A percentile compares a stretch with the other conserved stretches of the same genome.
phyloP scores from a whole-genome alignment of 1,140 invertebrate genomes.

The Leptopilina boulardi region DNA sequence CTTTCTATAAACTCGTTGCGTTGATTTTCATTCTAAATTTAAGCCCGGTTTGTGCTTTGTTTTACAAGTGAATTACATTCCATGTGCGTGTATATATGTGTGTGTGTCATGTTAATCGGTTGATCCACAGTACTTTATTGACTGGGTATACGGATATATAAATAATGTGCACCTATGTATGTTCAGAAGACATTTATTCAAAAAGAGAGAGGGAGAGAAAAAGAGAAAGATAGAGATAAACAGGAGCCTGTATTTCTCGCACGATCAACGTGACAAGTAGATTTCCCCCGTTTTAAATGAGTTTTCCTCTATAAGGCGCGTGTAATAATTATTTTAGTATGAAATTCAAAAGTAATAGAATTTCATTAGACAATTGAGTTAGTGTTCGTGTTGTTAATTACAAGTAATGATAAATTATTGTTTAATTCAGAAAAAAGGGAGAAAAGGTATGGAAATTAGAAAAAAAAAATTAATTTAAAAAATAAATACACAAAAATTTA shows the following conservation, averaged over 20 bases:
- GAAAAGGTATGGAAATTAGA: not conserved
- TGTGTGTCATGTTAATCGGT: constrained; percentile 20
- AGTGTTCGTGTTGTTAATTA: not conserved
- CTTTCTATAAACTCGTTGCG: not conserved
- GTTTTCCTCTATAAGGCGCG: not conserved
- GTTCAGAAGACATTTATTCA: constrained; percentile 1
- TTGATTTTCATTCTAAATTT: constrained; percentile 32
- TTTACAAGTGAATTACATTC: not conserved
- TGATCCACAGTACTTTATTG: not conserved
- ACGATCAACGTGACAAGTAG: not conserved
- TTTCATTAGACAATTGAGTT: not conserved
- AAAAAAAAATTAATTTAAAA: not conserved
- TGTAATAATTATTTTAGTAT: not conserved
- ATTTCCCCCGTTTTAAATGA: constrained; percentile 6
- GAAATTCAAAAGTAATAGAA: not conserved
- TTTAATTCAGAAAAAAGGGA: not conserved
- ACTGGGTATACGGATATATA: not conserved
- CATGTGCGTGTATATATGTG: not conserved
- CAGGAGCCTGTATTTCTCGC: not conserved
- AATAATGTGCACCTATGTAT: constrained; percentile 12
- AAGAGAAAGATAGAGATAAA: not conserved
- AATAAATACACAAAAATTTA: not conserved
- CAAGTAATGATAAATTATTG: not conserved
- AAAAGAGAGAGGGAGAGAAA: not conserved
- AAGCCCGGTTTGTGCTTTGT: constrained; percentile 15